Evolutionary conservation across 2,888 invertebrate genomes (phyloP), one percentile per base, ranked within the genome.

Genomic region (Phyllotreta cruciferae): DNA sequence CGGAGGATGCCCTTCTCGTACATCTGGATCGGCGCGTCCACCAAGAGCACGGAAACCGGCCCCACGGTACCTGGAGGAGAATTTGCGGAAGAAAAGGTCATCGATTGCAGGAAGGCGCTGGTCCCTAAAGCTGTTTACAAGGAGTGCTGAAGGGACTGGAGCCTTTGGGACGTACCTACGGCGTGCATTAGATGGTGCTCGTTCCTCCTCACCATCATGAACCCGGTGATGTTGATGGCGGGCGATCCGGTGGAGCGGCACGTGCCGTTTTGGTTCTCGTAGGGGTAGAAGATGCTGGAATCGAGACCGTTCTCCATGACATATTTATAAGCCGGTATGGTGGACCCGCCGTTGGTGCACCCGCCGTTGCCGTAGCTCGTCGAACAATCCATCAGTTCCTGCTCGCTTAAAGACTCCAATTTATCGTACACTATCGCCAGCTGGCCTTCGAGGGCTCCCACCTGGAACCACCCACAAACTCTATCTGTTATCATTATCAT

Each of bases 1-100:
- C 52, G 11, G 24, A 52, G 44, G 34, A 64, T 52, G 35, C 64
- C 64, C 39, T 56, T 36, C 1, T 8, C 0, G 39, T 64, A 64
- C 1, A 64, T 13, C 13, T 64, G 64, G 6, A 64, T 24, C n/a
- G 64, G 60, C n/a, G n/a, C n/a, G n/a, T n/a, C n/a, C n/a, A n/a
- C n/a, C n/a, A n/a, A n/a, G n/a, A n/a, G n/a, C n/a, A n/a, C n/a
- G n/a, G n/a, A n/a, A n/a, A n/a, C n/a, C n/a, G n/a, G n/a, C n/a
- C n/a, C n/a, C n/a, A n/a, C n/a, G n/a, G n/a, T n/a, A n/a, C n/a
- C n/a, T n/a, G n/a, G n/a, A n/a, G n/a, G n/a, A n/a, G n/a, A n/a
- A n/a, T n/a, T n/a, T n/a, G n/a, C n/a, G n/a, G n/a, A n/a, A n/a
- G n/a, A n/a, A n/a, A n/a, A n/a, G n/a, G n/a, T n/a, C n/a, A n/a